phyloP scores from a whole-genome alignment of 2,797 vertebrate genomes.

The Myripristis murdjan region DNA sequence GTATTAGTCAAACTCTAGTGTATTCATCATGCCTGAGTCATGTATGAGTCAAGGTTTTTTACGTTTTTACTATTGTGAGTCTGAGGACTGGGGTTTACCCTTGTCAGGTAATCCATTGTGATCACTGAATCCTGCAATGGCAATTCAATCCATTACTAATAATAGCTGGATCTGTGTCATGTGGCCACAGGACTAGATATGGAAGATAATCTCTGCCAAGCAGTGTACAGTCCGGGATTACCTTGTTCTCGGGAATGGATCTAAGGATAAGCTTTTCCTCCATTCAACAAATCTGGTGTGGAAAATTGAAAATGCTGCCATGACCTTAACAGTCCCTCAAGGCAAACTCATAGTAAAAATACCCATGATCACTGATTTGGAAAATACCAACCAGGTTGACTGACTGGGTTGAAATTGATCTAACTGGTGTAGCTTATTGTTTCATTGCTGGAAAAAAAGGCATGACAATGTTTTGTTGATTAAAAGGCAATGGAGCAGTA shows the following conservation, averaged over 20 bases:
- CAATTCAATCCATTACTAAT: conserved; percentile 39
- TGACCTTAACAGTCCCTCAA: not conserved
- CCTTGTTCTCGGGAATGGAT: conserved; percentile 15
- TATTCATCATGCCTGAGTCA: not conserved
- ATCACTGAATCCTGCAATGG: conserved; percentile 16
- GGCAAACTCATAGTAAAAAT: not conserved
- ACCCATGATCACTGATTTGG: not conserved
- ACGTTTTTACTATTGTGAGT: conserved; percentile 34
- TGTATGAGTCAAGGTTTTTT: conserved; percentile 14
- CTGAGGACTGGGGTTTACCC: conserved; percentile 29
- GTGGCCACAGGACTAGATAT: conserved; percentile 33
- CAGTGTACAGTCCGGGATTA: conserved; percentile 25
- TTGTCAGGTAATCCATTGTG: conserved; percentile 18
- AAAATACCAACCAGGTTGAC: not conserved
- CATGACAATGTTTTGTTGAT: too few relatives aligned
- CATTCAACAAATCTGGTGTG: not conserved
- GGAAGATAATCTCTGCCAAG: conserved; percentile 28
- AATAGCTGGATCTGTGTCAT: conserved; percentile 52
- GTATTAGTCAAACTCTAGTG: too few relatives aligned
- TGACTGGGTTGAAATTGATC: not conserved
- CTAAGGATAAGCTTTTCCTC: conserved; percentile 28
- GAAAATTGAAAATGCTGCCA: not conserved
- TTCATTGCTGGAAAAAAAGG: not conserved
- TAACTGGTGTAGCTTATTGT: not conserved
- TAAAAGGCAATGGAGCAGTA: too few relatives aligned